phyloP scores from a whole-genome alignment of 2,113 vertebrate genomes.

The Sminthopsis crassicaudata region DNA sequence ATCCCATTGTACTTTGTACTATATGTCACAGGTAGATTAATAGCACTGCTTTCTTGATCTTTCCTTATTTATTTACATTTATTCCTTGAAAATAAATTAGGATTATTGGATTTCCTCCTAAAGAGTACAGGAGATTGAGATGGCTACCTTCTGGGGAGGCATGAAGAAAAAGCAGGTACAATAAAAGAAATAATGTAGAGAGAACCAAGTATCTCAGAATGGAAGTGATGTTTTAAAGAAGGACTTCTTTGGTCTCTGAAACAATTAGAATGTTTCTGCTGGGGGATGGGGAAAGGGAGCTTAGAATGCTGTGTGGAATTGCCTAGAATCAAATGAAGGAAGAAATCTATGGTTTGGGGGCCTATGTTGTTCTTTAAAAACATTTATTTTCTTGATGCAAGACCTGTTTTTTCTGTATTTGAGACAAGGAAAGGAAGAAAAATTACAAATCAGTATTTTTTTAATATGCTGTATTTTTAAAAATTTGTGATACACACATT shows the following conservation, averaged over 20 bases:
- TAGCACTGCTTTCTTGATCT: constrained; percentile 45
- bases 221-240: not conserved
- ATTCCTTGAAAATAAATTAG: not conserved
- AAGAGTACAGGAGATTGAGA: not conserved
- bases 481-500: not conserved
- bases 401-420: not conserved
- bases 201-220: not conserved
- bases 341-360: not conserved
- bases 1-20: constrained; percentile 31
- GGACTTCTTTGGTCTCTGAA: constrained; percentile 19
- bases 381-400: constrained; percentile 21
- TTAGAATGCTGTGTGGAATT: not conserved
- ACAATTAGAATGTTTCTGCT: constrained; percentile 10
- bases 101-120: not conserved
- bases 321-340: constrained; percentile 6
- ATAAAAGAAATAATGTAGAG: constrained; percentile 27
- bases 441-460: constrained; percentile 45
- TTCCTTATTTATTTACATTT: not conserved
- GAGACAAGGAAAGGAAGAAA: constrained; percentile 42
- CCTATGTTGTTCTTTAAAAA: not conserved
- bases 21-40: constrained; percentile 21
- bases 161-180: constrained; percentile 39
- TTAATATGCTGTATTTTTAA: not conserved
- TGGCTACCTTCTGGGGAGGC: not conserved
- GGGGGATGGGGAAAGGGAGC: not conserved